phyloP scores from a whole-genome alignment of 2,113 vertebrate species.

The Coptodon rendalli region DNA sequence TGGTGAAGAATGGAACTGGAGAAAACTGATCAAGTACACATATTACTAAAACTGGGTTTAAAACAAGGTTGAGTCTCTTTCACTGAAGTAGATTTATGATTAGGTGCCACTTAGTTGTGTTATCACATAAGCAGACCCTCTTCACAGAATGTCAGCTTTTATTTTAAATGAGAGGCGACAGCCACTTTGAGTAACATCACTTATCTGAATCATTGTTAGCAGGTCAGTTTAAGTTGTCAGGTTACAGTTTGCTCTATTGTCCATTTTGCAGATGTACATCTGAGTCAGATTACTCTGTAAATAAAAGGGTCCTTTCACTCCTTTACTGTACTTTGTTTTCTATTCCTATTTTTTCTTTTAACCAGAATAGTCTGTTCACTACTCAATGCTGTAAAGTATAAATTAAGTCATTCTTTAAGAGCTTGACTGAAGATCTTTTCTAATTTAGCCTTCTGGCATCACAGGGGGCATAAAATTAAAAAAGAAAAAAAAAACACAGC shows the following conservation, averaged over 20 bases:
- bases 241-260: not conserved
- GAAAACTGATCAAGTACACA: not conserved
- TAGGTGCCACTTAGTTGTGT: not conserved
- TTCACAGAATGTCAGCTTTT: not conserved
- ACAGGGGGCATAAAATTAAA: not conserved
- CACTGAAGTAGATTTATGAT: not conserved
- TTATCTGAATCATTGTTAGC: not conserved
- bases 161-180: not conserved
- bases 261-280: not conserved
- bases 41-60: not conserved
- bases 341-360: not conserved
- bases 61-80: not conserved
- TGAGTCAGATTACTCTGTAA: not conserved
- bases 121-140: not conserved
- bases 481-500: not conserved
- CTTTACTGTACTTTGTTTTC: not conserved
- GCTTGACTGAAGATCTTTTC: not conserved
- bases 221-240: not conserved
- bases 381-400: not conserved
- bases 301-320: not conserved
- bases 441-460: conserved; percentile 21
- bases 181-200: not conserved
- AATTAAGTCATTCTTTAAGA: conserved; percentile 28
- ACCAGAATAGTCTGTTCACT: not conserved
- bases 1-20: not conserved